A percentile compares a stretch with the other conserved stretches of the same genome.
Evolutionary conservation across 2,888 invertebrate species (phyloP).

Genomic region (Adelognathus sp.): DNA sequence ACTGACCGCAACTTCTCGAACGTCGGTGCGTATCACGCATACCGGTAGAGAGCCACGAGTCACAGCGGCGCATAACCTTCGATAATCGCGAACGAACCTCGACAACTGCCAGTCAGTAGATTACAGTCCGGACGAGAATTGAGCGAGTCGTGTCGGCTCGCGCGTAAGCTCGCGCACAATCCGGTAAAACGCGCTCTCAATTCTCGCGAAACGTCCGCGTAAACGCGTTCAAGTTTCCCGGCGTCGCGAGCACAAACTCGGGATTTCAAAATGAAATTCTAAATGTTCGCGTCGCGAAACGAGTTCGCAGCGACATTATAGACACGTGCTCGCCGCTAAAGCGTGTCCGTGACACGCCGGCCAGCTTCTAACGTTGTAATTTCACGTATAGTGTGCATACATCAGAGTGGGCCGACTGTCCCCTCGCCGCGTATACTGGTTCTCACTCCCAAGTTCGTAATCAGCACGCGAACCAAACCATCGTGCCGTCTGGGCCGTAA

Average conservation of each 20-base stretch:
- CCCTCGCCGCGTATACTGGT: no score
- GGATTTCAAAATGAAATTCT: not conserved
- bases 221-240: not conserved
- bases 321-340: constrained; percentile 56
- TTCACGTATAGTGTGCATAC: constrained; percentile 57
- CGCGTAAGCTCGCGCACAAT: not conserved
- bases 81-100: constrained; percentile 38
- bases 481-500: constrained; percentile 24
- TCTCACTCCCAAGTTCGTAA: constrained; percentile 55
- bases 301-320: constrained; percentile 52
- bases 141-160: constrained; percentile 21
- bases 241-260: no score
- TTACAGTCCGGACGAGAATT: not conserved
- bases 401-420: no score
- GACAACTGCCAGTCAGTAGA: not conserved
- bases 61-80: constrained; percentile 19
- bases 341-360: constrained; percentile 57
- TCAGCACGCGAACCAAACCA: constrained; percentile 57
- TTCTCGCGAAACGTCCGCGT: constrained; percentile 17
- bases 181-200: not conserved
- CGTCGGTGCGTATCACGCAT: constrained; percentile 38
- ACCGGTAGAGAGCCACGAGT: not conserved
- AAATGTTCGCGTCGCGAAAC: constrained; percentile 35
- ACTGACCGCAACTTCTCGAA: constrained; percentile 53
- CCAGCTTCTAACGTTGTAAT: constrained; percentile 51